Base-by-base conservation (phyloP, 2,888 invertebrate genomes). In the Nemurella pictetii region DNA sequence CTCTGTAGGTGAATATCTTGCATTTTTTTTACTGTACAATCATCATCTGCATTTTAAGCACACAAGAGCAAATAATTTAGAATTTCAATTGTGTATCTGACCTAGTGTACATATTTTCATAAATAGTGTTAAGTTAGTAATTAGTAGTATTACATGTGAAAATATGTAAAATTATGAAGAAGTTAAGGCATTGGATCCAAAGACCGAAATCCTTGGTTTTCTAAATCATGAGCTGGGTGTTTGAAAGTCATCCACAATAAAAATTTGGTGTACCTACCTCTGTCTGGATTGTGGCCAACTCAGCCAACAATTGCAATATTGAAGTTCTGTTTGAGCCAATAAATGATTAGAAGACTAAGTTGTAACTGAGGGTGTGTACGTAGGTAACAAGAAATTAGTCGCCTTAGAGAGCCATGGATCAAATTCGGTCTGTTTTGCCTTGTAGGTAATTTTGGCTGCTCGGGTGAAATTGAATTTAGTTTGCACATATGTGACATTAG, bases 31-130 rank as follows among this genome's bases (percentile, higher is more conserved):
- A 26, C 75, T 75, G 26, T 26, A 75, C 28, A 28, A 75, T 75
- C 3, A 20, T 9, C 75, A 36, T 25, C 28, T 75, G 27, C 55
- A 1, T 75, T 27, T 9, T 75, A 3, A 26, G n/a, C n/a, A 80
- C 80, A 81, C 25, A 27, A 12, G 25, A 81, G 26, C 36, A 81
- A 36, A 81, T 55, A 28, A 7, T 28, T 78, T 29, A 30, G 26
- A 75, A 20, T 78, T 26, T 20, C 3, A 35, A 81, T 0, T 72
- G 82, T 82, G 72, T 72, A 82, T 82, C 29, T 26, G 12, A 72
- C 55, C 72, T 72, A 82, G 55, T 82, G 82, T 82, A 82, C 25
- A 82, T 82, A 82, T 82, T 55, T 82, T 82, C 82, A 28, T 36
- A 82, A 36, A n/a, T 80, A 32, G 80, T 35, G 80, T 80, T 28